phyloP scores from a whole-genome alignment of 2,888 invertebrate genomes.

The Sthenelais limicola region DNA sequence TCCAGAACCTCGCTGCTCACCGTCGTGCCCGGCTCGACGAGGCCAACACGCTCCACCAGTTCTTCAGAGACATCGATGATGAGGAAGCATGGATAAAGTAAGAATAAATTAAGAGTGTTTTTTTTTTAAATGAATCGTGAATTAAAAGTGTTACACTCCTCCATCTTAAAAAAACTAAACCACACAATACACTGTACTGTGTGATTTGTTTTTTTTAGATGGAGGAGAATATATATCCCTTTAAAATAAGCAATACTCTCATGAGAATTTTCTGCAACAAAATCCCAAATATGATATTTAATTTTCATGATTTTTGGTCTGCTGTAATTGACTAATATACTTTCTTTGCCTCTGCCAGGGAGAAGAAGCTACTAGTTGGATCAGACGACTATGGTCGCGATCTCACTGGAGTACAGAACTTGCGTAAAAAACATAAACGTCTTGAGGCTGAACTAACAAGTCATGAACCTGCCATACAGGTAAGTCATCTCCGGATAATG shows the following conservation, averaged over 20 bases:
- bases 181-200: no score
- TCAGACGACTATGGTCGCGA: constrained; percentile 99
- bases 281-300: no score
- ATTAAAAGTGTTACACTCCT: no score
- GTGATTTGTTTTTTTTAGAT: no score
- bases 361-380: constrained; percentile 96
- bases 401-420: constrained; percentile 97
- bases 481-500: no score
- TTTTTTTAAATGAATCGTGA: no score
- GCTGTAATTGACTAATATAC: not conserved
- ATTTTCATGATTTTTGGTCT: not conserved
- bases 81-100: constrained; percentile 99
- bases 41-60: constrained; percentile 98
- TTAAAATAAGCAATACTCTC: no score
- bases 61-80: constrained; percentile 99
- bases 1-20: constrained; percentile 91
- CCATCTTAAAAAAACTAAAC: no score
- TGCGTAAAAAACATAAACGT: constrained; percentile 98
- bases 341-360: constrained; percentile 75
- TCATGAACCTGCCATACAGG: constrained; percentile 97
- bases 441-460: constrained; percentile 98
- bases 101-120: no score
- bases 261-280: no score
- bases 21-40: constrained; percentile 93
- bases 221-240: no score